Conservation (phyloP, 2,888 invertebrate genomes). For the Cheilosia vulpina region DNA sequence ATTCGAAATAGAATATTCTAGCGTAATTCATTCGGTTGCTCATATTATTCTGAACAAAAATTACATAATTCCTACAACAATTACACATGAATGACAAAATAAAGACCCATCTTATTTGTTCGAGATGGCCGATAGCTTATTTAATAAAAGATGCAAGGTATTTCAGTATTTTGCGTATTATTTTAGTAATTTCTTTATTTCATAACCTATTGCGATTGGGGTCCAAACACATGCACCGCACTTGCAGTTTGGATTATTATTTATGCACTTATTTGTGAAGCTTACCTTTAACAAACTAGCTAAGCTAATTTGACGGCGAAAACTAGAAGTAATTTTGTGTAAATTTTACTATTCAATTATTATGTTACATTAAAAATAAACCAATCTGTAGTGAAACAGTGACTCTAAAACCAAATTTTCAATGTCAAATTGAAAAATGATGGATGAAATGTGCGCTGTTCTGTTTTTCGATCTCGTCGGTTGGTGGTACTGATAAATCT, state of each 20-base stretch:
- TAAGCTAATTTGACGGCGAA: constrained; percentile 5
- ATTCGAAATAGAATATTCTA: constrained; percentile 50
- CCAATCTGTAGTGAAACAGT: constrained; percentile 14
- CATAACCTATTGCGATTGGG: constrained; percentile 30
- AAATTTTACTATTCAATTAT: not conserved
- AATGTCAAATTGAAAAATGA: constrained; percentile 58
- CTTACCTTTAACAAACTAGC: constrained; percentile 28
- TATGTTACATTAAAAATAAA: constrained; percentile 58
- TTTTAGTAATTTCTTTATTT: constrained; percentile 2
- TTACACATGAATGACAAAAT: not conserved
- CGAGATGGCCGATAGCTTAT: not conserved
- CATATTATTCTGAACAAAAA: constrained; percentile 34
- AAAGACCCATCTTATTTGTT: not conserved
- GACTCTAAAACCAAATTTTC: constrained; percentile 45
- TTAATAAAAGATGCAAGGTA: not conserved
- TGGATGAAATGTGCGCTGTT: constrained; percentile 48
- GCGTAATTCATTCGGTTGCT: constrained; percentile 16
- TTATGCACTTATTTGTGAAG: not conserved
- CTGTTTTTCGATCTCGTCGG: not conserved
- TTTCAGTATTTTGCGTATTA: constrained; percentile 8
- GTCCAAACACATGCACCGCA: constrained; percentile 32
- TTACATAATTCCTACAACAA: constrained; percentile 59
- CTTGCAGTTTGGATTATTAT: not conserved
- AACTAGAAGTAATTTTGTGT: constrained; percentile 24
- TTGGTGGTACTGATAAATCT: constrained; percentile 34